Evolutionary conservation across 2,888 invertebrate species (phyloP).

Genomic region (Ormyrus pomaceus): DNA sequence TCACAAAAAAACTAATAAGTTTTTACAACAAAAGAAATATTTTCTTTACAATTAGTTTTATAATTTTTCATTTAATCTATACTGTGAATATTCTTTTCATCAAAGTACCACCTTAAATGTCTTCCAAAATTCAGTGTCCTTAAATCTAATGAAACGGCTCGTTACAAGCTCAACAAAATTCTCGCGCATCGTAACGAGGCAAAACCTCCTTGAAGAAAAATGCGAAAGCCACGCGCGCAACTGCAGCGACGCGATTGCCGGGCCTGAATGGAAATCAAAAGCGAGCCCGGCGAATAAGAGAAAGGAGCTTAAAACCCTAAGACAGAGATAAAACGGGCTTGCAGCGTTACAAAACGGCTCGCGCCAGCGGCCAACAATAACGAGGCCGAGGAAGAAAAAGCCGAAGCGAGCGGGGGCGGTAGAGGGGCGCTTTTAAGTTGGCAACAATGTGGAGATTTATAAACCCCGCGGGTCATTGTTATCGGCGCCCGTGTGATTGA

Average conservation of each 20-base stretch:
- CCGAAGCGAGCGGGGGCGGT: background rate
- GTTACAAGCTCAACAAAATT: too few relatives aligned
- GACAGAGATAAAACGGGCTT: slow-evolving; percentile 49
- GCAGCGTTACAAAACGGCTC: slow-evolving; percentile 24
- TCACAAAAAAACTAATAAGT: too few relatives aligned
- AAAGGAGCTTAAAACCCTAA: slow-evolving; percentile 6
- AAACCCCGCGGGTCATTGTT: slow-evolving; percentile 73
- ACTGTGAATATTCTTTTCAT: too few relatives aligned
- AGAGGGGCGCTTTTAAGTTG: slow-evolving; percentile 70
- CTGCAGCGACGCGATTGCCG: background rate
- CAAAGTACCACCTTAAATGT: too few relatives aligned
- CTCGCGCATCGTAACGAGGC: background rate
- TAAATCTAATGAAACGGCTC: too few relatives aligned
- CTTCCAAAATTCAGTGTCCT: too few relatives aligned
- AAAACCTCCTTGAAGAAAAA: background rate
- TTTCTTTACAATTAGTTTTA: too few relatives aligned
- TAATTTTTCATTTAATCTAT: too few relatives aligned
- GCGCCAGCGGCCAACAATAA: background rate
- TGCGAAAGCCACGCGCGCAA: background rate
- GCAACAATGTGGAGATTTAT: slow-evolving; percentile 75
- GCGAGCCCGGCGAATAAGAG: background rate
- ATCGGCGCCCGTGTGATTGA: slow-evolving; percentile 72
- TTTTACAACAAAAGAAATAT: too few relatives aligned
- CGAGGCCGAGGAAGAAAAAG: background rate
- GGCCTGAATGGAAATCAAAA: slow-evolving; percentile 18